Base-by-base conservation (phyloP, 1,140 invertebrate species). In the Chelonus insularis region DNA sequence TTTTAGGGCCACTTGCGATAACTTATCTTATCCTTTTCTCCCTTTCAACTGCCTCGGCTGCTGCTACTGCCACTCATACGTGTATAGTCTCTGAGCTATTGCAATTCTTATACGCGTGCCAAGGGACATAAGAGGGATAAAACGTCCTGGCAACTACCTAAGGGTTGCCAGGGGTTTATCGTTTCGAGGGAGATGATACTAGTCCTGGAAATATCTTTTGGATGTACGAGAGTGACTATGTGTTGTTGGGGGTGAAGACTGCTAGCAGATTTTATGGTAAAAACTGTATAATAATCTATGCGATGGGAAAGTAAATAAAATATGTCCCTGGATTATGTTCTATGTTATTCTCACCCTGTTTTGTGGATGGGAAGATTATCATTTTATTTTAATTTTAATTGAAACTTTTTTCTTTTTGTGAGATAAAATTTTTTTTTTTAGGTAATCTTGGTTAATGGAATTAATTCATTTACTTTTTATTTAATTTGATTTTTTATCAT, bases 201-300 rank as follows among this genome's bases (percentile, higher is more conserved):
- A 7, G 25, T 29, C 25, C 7, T 7, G 7, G 25, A 29, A 4
- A 29, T 29, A 29, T 29, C 25, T 29, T 7, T 3, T 29, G 25
- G 7, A 29, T 29, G 25, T 29, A 29, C 3, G 3, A 3, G 7
- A 29, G 12, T 34, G 50, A 59, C 51, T 59, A 59, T 36, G 34
- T 16, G 57, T n/a, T n/a, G 34, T 23, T 21, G 45, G 51, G 45
- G 29, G 45, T 37, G 57, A 39, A 59, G 57, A 59, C 57, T 51
- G 39, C 45, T 59, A 59, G 57, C 57, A 59, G 43, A 59, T 59
- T 59, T 59, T 59, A 59, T 39, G 57, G 50, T 21, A 18, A 59
- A 59, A 37, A 51, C 57, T 59, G 34, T 36, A 50, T n/a, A 36
- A 48, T 59, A 59, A 50, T 59, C 57, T 45, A 50, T 59, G 12